Evolutionary conservation across 2,113 vertebrate genomes (phyloP).

Genomic region (Oxyura jamaicensis): DNA sequence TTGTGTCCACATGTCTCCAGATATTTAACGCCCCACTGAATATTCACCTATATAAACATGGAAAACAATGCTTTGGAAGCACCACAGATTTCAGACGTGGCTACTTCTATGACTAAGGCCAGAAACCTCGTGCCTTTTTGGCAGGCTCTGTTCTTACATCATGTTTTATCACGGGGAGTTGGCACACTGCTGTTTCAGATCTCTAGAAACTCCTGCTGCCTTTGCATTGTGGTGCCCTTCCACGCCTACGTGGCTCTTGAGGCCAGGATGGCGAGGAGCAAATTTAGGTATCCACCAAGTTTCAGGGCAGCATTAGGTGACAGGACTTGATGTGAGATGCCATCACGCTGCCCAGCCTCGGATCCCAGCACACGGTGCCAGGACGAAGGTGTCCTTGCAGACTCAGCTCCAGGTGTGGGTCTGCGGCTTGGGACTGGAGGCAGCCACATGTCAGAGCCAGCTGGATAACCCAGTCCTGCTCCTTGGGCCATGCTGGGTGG

Average conservation of each 20-base stretch:
- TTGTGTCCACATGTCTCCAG: not conserved
- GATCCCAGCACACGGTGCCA: not conserved
- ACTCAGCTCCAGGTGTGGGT: not conserved
- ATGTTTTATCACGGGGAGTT: not conserved
- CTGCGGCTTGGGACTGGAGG: not conserved
- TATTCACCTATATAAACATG: not conserved
- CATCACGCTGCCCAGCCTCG: not conserved
- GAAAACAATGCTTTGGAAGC: not conserved
- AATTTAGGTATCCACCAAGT: not conserved
- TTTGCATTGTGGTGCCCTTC: not conserved
- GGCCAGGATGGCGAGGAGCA: not conserved
- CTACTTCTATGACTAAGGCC: not conserved
- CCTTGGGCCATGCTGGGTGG: not conserved
- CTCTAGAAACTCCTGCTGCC: not conserved
- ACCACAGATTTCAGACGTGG: not conserved
- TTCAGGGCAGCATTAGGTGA: not conserved
- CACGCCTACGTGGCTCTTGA: not conserved
- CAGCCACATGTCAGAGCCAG: fast-evolving
- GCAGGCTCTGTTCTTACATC: not conserved
- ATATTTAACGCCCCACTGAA: not conserved
- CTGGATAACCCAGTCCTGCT: not conserved
- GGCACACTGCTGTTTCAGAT: not conserved
- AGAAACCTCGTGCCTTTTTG: not conserved
- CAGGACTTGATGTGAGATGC: not conserved
- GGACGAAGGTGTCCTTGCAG: not conserved